Base-by-base conservation (phyloP, 2,888 invertebrate species). In the Agrypnus murinus region DNA sequence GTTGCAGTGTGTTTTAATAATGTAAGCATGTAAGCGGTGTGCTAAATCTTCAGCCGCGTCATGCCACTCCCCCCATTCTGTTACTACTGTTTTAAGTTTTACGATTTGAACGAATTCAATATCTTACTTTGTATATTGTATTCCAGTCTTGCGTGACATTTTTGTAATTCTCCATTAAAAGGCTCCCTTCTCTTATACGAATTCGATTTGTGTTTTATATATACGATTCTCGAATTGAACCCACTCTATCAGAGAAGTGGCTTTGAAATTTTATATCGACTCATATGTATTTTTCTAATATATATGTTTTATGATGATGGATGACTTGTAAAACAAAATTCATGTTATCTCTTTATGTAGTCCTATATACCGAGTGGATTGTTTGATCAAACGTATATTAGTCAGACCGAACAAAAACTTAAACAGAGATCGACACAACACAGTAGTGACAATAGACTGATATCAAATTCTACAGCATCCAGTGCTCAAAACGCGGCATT, bases 1-100 rank as follows among this genome's bases (percentile, higher is more conserved):
- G 58, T n/a, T 63, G 63, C 68, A 64, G 53, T 50, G 53, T 50
- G 53, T 71, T 71, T 71, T 71, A 71, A 71, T 71, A 71, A 68
- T 68, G 71, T 64, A 59, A 71, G 64, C 67, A 66, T 59, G 46
- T 50, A 59, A 59, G 59, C 48, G 66, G 66, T 40, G 59, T 32
- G 38, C 66, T 66, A 66, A 66, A 66, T 66, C 59, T 66, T 59
- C 50, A 43, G 19, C 40, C 38, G n/a, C n/a, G 45, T 17, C 32
- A 25, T 25, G 32, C 55, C 10, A 17, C 59, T 34, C n/a, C 55
- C n/a, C 55, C 40, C 34, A 17, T 19, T 5, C 25, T 25, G n/a
- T n/a, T n/a, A 14, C 60, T 43, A 32, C 55, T 57, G 34, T 62
- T 55, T 64, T 55, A 53, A 40, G 55, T 63, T 62, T 62, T 55